Base-by-base conservation (phyloP, 1,140 invertebrate genomes). In the Bombus pyrosoma region DNA sequence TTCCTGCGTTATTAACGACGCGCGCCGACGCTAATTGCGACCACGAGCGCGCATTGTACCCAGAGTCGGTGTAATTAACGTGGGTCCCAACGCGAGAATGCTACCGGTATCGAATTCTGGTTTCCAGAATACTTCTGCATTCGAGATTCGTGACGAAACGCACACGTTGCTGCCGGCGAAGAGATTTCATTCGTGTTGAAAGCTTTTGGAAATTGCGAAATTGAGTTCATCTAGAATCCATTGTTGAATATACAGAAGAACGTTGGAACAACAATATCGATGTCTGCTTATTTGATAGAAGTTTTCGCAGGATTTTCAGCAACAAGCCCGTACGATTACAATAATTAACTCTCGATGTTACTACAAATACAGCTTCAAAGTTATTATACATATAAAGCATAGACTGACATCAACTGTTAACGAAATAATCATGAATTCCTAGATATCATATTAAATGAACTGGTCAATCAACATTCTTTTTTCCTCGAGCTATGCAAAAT, bases 1-100 rank as follows among this genome's bases (percentile, higher is more conserved):
- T 37, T 43, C 28, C n/a, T 32, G 28, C 68, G 83, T 85, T 85
- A 80, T 85, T 85, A 85, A 85, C 76, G 53, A 62, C 83, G 68
- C 41, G 53, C n/a, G 41, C 32, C 53, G 39, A 25, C 53, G 77
- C 79, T 85, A 85, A 85, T 85, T 85, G 68, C 76, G 68, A 32
- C n/a, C 77, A 47, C 18, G 57, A 72, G 53, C 39, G 53, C 41
- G 39, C 59, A 73, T 80, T 62, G 77, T 80, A 39, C 57, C 41
- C 12, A 8, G 37, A 10, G 34, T 34, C 39, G 68, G 39, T 64
- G 68, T 80, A 73, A 85, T 85, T 85, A 85, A 80, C 82, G 39
- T 71, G 59, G 68, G 62, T 84, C 12, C 66, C 18, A 15, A 22
- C n/a, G 53, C 76, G 53, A 28, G 53, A 41, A 41, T 62, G 13